phyloP scores from a whole-genome alignment of 2,888 invertebrate species.

The Campoletis raptor region DNA sequence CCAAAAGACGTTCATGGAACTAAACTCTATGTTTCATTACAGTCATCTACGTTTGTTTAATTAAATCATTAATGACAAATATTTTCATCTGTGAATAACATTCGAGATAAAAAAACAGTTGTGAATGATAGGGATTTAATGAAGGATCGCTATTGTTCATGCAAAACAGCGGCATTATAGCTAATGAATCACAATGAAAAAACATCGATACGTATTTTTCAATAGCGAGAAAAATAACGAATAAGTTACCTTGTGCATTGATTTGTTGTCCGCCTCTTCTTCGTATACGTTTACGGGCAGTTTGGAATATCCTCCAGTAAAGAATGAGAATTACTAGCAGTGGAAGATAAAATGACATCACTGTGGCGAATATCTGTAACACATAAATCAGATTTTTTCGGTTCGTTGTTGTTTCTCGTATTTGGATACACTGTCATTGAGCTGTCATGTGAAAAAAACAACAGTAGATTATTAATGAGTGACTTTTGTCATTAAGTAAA shows the following conservation, averaged over 20 bases:
- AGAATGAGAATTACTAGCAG: slow-evolving; percentile 94
- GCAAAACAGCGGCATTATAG: no score
- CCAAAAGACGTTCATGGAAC: not conserved
- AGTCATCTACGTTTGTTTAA: no score
- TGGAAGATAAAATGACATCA: slow-evolving; percentile 96
- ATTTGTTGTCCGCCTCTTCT: slow-evolving; percentile 85
- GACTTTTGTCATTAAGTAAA: not conserved
- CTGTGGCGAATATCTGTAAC: slow-evolving; percentile 94
- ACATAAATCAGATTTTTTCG: slow-evolving; percentile 30
- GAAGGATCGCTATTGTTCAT: no score
- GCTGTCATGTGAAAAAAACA: not conserved
- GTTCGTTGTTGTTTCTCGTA: not conserved
- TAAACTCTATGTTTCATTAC: not conserved
- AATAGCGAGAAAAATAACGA: not conserved
- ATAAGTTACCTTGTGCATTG: slow-evolving; percentile 68
- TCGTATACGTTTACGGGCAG: slow-evolving; percentile 94
- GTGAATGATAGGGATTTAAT: no score
- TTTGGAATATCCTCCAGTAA: slow-evolving; percentile 96
- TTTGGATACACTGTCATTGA: not conserved
- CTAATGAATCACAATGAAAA: not conserved
- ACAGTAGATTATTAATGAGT: not conserved
- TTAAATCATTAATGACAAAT: no score
- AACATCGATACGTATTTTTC: not conserved
- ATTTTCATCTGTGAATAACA: no score
- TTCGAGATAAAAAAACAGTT: no score